These are phyloP conservation scores for Phrynocephalus forsythii DNA, from an alignment of 2,797 vertebrate genomes.

Conservation along the genomic window DNA sequence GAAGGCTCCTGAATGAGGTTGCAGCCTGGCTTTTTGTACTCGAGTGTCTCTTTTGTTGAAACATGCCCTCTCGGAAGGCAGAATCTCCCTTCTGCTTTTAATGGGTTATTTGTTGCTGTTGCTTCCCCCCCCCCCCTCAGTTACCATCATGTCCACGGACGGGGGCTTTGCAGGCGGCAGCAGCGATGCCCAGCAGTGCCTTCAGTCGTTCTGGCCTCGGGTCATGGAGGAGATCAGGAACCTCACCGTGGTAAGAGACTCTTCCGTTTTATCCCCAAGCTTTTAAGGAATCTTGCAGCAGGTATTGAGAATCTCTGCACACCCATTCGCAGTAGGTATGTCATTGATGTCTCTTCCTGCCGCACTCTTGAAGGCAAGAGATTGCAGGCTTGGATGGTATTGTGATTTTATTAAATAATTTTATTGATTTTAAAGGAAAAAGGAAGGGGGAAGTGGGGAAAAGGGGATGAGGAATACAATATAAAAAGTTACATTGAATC, in stretches of 20 bases:
- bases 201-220: slow-evolving; percentile 98
- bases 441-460: no score
- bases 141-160: slow-evolving; percentile 90
- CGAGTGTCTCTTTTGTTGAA: no score
- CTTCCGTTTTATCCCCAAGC: not conserved
- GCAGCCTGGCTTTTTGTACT: not conserved
- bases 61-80: not conserved
- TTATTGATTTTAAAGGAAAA: no score
- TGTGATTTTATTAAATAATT: no score
- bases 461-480: no score
- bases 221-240: slow-evolving; percentile 99
- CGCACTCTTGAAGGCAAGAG: not conserved
- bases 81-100: fast-evolving
- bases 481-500: no score
- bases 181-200: slow-evolving; percentile 96
- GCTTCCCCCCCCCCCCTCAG: slow-evolving; percentile 55
- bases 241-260: slow-evolving; percentile 89
- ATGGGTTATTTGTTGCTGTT: fast-evolving
- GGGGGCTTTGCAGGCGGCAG: slow-evolving; percentile 83
- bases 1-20: not conserved
- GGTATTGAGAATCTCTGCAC: not conserved
- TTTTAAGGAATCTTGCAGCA: not conserved
- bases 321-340: not conserved
- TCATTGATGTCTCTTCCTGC: not conserved
- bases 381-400: not conserved